These are phyloP conservation scores for Zaprionus capensis DNA, from an alignment of 1,140 invertebrate species.

Conservation along the genomic window DNA sequence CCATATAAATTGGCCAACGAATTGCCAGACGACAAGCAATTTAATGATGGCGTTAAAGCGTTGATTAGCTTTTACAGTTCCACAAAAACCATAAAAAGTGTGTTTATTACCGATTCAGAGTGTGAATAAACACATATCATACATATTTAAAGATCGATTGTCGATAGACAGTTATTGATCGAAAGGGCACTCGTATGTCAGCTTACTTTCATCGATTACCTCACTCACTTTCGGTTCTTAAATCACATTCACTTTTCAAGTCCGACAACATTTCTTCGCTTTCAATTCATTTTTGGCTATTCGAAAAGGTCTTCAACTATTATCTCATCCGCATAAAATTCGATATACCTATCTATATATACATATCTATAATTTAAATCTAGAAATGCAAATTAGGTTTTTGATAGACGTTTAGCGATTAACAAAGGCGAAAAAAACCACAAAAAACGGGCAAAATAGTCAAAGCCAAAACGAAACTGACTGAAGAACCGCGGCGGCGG, in stretches of 20 bases:
- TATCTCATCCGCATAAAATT: constrained; percentile 3
- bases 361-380: constrained; percentile 63
- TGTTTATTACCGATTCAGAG: background rate
- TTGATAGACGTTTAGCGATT: constrained; percentile 46
- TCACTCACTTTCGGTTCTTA: constrained; percentile 28
- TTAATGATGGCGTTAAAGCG: constrained; percentile 21
- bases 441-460: constrained; percentile 21
- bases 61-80: constrained; percentile 40
- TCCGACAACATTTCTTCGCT: constrained; percentile 24
- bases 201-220: constrained; percentile 29
- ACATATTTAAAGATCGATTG: background rate
- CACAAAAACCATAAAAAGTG: constrained; percentile 11
- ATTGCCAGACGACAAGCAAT: constrained; percentile 15
- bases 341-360: constrained; percentile 19
- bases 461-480: constrained; percentile 14
- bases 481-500: constrained; percentile 38
- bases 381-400: constrained; percentile 73
- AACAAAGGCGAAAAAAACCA: constrained; percentile 24
- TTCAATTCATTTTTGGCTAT: constrained; percentile 1
- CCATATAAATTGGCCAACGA: constrained; percentile 18
- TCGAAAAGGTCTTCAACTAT: constrained; percentile 17
- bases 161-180: background rate
- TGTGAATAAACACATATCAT: background rate
- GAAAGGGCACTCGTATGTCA: background rate
- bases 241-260: constrained; percentile 41